Conservation (phyloP, 2,888 invertebrate species). For the Scelioninae gen. 2 region DNA sequence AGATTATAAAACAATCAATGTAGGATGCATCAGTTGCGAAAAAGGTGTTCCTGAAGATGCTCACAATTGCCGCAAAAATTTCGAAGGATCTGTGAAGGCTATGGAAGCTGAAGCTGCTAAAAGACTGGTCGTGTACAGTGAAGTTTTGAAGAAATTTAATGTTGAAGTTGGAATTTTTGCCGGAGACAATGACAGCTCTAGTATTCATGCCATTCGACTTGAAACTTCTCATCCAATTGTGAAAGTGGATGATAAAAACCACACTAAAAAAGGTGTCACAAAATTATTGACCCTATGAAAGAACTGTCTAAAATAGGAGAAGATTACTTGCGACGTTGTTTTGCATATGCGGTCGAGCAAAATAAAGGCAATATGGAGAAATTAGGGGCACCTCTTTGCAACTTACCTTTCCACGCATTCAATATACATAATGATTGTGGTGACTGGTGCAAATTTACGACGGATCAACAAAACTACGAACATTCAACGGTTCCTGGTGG, state of each 20-base stretch:
- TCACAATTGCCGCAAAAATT: slow-evolving; percentile 65
- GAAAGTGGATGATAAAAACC: slow-evolving; percentile 8
- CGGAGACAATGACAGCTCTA: slow-evolving; percentile 4
- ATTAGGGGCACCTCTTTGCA: not conserved
- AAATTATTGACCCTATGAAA: slow-evolving; percentile 2
- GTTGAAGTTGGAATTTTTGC: not conserved
- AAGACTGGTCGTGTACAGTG: not conserved
- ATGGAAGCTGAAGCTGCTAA: slow-evolving; percentile 61
- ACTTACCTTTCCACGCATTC: slow-evolving; percentile 5
- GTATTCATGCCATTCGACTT: slow-evolving; percentile 2
- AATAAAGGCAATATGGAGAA: not conserved
- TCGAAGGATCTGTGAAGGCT: slow-evolving; percentile 64
- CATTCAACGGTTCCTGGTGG: slow-evolving; percentile 2
- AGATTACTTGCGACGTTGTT: slow-evolving; percentile 6
- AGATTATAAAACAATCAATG: slow-evolving; percentile 60
- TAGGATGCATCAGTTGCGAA: slow-evolving; percentile 61
- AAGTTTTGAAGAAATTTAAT: not conserved
- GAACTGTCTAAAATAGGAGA: not conserved
- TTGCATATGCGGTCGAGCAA: slow-evolving; percentile 1
- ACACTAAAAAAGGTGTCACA: slow-evolving; percentile 9
- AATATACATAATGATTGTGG: slow-evolving; percentile 9
- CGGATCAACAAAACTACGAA: slow-evolving; percentile 1
- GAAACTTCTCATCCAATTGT: not conserved
- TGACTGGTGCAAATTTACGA: not conserved
- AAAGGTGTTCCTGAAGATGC: slow-evolving; percentile 51